Conservation (phyloP, 2,797 vertebrate genomes). For the Amphiprion clarkii region DNA sequence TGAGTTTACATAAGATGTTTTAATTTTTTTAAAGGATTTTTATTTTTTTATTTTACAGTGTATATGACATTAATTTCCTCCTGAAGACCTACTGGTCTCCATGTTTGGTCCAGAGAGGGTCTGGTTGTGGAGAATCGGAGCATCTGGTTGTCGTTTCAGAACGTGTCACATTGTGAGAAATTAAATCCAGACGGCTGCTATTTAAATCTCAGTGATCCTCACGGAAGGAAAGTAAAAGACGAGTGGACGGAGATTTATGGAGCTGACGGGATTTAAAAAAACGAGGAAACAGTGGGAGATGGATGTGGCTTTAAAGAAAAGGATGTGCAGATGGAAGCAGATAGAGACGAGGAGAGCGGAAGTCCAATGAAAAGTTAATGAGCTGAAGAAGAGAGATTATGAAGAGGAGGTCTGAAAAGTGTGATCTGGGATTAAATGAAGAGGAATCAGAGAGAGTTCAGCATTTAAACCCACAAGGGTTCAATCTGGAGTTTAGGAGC, state of each 20-base stretch:
- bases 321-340: neutral
- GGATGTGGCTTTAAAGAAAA: slow-evolving; percentile 6
- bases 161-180: slow-evolving; percentile 40
- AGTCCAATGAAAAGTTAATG: slow-evolving; percentile 27
- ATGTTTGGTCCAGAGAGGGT: neutral
- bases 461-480: neutral
- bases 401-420: neutral
- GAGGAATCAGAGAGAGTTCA: slow-evolving; percentile 16
- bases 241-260: slow-evolving; percentile 3
- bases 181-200: slow-evolving; percentile 43
- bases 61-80: no score
- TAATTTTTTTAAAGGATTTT: no score
- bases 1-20: no score
- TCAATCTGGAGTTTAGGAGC: neutral
- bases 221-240: slow-evolving; percentile 14
- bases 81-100: neutral
- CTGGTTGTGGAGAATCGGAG: neutral
- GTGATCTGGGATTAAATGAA: slow-evolving; percentile 26
- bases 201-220: slow-evolving; percentile 30
- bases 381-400: slow-evolving; percentile 25
- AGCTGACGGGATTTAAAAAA: slow-evolving; percentile 23
- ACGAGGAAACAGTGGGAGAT: neutral
- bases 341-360: neutral
- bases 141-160: neutral
- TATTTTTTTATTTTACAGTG: no score